Base-by-base conservation (phyloP, 2,888 invertebrate genomes). In the Orchesella flavescens region DNA sequence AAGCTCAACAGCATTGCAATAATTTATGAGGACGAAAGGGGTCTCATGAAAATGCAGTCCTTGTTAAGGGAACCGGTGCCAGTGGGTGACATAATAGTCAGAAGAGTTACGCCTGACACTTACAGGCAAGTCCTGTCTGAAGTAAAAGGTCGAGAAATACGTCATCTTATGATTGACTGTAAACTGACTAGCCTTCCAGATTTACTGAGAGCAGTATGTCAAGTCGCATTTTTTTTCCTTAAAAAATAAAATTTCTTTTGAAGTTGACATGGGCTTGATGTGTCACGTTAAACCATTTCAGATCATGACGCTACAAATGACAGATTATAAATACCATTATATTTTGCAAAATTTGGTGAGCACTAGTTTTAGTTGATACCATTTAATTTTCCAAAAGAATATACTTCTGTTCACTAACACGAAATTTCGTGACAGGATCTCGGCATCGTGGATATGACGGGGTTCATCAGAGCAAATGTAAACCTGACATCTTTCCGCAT, bases 301-400 rank as follows among this genome's bases (percentile, higher is more conserved):
- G 84, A 82, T 85, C 55, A 79, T 85, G 63, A 76, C 83, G 4
- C 78, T 86, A 19, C 94, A 95, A 91, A 95, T 95, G 95, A 94
- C 95, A 90, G 95, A 95, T 89, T 95, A 94, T 90, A 94, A 94
- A 89, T 95, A 95, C 89, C 95, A 96, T 90, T 96, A 95, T 90
- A 92, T 95, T 84, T 94, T 95, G 89, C 95, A 95, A 24, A 94
- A 94, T 71, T 93, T 94, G 89, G 92, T 92, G 90, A 75, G 68
- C 34, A 34, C 7, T 7, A 34, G 34, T 34, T 34, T 2, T 4
- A 34, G 34, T 7, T 34, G n/a, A n/a, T n/a, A n/a, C 53, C n/a
- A 69, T 19, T 19, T 69, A 10, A 7, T 66, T 23, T n/a, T 43
- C 13, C 53, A 53, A 53, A 53, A 10, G 46, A 7, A 53, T n/a